A percentile compares a stretch with the other conserved stretches of the same genome.
These are phyloP conservation scores for Poecilus cupreus DNA, from an alignment of 2,888 invertebrate species.

Conservation along the genomic window DNA sequence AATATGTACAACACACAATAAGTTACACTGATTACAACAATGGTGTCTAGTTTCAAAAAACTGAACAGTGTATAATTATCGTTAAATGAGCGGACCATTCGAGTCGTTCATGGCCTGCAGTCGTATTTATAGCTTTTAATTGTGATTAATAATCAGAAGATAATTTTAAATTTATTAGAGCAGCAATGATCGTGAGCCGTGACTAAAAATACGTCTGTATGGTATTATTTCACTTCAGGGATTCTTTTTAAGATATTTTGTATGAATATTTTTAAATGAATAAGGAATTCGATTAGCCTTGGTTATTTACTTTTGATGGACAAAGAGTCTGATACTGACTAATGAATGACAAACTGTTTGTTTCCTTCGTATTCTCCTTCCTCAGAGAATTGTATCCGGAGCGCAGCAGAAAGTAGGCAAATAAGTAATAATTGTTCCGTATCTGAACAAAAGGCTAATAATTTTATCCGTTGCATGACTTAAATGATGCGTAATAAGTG, in stretches of 20 bases:
- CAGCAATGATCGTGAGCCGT: not conserved
- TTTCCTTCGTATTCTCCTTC: too few relatives aligned
- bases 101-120: not conserved
- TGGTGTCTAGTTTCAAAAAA: too few relatives aligned
- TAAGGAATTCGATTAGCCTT: not conserved
- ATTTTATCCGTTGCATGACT: conserved; percentile 28
- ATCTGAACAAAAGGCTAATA: conserved; percentile 3
- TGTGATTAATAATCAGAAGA: not conserved
- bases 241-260: conserved; percentile 16
- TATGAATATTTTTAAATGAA: conserved; percentile 10
- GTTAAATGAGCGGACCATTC: not conserved
- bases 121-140: not conserved
- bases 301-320: not conserved
- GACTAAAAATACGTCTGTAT: not conserved
- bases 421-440: not conserved
- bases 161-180: too few relatives aligned
- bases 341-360: too few relatives aligned
- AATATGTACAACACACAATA: too few relatives aligned
- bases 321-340: too few relatives aligned
- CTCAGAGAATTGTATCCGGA: too few relatives aligned
- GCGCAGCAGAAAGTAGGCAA: not conserved
- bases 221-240: conserved; percentile 11
- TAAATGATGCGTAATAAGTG: not conserved
- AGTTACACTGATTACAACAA: too few relatives aligned
- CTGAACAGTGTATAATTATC: too few relatives aligned